Base-by-base conservation (phyloP, 2,797 vertebrate genomes). In the Esox lucius region DNA sequence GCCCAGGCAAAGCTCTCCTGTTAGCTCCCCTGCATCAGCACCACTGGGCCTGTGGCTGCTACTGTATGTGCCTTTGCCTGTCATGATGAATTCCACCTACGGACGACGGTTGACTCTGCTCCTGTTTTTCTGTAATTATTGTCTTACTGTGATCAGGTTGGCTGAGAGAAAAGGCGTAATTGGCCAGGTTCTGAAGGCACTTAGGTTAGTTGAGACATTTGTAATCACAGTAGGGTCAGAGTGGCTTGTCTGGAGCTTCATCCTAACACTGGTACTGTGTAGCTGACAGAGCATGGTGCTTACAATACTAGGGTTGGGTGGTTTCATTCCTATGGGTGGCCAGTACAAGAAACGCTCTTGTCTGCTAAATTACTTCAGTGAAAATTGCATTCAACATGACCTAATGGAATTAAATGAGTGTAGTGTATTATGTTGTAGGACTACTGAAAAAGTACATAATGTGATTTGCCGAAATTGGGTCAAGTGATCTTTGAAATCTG, bases 21-120 rank as follows among this genome's bases (percentile, higher is more conserved):
- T 28, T 72, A 75, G 75, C 76, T 83, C 62, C 46, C 80, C 75
- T 84, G 80, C 82, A 61, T 78, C 78, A 16, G 70, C 70, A 80
- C 78, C 89, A 35, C 70, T 89, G 79, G 72, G 81, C 76, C 78
- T 77, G 53, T 66, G 75, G 83, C 83, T 83, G 72, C 4, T 75
- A 90, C 78, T 77, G 49, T 66, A 74, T 82, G 82, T 83, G 72
- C 5, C 75, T 90, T 87, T 26, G 22, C 91, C 90, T 78, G 78
- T 77, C 70, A 69, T 82, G 79, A 89, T 90, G 89, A 86, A 89
- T 91, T 84, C 85, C 80, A 78, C 83, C 83, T 71, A 70, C 73
- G 80, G 73, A 26, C 53, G 13, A 78, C 81, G 79, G 80, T 75
- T 76, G 84, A 87, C 88, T 87, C 70, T 71, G 77, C 75, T 35